phyloP scores from a whole-genome alignment of 2,797 vertebrate genomes.

The Urosaurus nigricauda region DNA sequence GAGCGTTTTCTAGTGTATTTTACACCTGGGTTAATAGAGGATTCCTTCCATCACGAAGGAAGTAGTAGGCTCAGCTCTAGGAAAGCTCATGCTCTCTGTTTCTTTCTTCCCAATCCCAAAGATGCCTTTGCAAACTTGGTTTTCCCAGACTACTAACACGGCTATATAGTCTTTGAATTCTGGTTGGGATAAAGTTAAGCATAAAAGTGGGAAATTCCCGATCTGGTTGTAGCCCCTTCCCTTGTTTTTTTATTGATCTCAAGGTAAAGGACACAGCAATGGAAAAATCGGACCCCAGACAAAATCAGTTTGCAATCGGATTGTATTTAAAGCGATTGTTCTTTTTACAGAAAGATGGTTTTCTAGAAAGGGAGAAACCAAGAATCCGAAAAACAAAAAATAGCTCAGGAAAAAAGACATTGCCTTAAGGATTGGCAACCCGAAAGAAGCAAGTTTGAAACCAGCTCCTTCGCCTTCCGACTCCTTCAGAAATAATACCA shows the following conservation, averaged over 20 bases:
- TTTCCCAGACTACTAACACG: no score
- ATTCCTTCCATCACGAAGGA: neutral
- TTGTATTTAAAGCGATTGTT: neutral
- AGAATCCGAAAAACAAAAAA: neutral
- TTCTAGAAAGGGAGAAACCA: no score
- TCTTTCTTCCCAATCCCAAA: no score
- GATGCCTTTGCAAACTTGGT: no score
- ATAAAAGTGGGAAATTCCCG: neutral
- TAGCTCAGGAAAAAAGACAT: neutral
- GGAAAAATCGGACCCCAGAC: neutral
- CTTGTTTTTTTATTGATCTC: neutral
- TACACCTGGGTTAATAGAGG: neutral
- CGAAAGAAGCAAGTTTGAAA: neutral
- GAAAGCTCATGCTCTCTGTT: no score
- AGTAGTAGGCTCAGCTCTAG: neutral
- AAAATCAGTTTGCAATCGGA: neutral
- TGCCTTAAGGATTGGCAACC: no score
- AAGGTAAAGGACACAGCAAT: neutral
- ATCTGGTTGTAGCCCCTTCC: no score
- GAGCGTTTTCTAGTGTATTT: neutral
- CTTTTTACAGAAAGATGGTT: no score
- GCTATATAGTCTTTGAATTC: no score
- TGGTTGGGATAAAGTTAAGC: neutral
- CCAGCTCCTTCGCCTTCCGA: neutral
- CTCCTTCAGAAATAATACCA: neutral